Conservation (phyloP, 1,140 invertebrate genomes). For the Drosophila parvula region DNA sequence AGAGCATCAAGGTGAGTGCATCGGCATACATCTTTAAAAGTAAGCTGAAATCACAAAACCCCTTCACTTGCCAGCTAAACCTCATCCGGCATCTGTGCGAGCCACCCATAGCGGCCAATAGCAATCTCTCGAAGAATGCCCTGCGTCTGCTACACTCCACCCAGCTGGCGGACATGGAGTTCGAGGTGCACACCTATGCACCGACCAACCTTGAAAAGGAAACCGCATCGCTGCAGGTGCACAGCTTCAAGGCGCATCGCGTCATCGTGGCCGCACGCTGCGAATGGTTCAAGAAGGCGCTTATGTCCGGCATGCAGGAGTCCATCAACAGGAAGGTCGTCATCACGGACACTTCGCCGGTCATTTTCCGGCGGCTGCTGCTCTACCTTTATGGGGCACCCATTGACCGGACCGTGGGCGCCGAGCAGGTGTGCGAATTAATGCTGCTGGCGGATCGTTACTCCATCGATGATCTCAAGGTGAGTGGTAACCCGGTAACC, state of each 20-base stretch:
- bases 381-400: conserved; percentile 88
- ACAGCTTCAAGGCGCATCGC: conserved; percentile 86
- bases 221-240: conserved; percentile 45
- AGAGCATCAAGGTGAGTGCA: conserved; percentile 69
- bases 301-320: conserved; percentile 89
- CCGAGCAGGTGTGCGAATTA: conserved; percentile 88
- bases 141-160: conserved; percentile 85
- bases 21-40: not conserved
- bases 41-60: not conserved
- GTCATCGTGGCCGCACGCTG: conserved; percentile 88
- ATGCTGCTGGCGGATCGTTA: conserved; percentile 86
- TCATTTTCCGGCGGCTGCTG: conserved; percentile 87
- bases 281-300: conserved; percentile 89
- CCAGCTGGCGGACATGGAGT: conserved; percentile 87
- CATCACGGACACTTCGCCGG: conserved; percentile 87
- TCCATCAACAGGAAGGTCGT: conserved; percentile 89
- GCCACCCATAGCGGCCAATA: conserved; percentile 86
- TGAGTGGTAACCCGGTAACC: too few relatives aligned
- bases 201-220: not conserved
- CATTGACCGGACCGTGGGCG: conserved; percentile 84
- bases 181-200: conserved; percentile 85
- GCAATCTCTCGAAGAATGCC: conserved; percentile 86
- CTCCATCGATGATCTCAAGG: conserved; percentile 79
- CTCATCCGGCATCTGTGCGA: conserved; percentile 87
- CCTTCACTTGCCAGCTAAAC: conserved; percentile 85